Percentiles rank a stretch among this genome's conserved stretches.
These are phyloP conservation scores for Proales similis DNA, from an alignment of 1,140 invertebrate genomes.

Conservation along the genomic window DNA sequence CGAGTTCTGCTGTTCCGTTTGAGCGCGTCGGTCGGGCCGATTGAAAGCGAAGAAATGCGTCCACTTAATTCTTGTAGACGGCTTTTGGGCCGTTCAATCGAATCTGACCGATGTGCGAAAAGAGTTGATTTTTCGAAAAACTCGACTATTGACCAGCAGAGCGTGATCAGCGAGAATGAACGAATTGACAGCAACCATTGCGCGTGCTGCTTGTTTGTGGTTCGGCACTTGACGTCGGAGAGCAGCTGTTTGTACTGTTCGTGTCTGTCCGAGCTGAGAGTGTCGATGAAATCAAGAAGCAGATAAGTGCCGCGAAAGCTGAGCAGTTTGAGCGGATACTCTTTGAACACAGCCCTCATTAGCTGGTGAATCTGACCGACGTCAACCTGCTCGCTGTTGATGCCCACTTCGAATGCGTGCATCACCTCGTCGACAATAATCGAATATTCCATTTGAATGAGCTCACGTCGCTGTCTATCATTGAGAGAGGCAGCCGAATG, in stretches of 20 bases:
- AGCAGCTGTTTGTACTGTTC: slow-evolving; percentile 46
- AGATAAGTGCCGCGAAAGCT: slow-evolving; percentile 45
- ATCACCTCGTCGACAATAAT: slow-evolving; percentile 48
- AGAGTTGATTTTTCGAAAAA: slow-evolving; percentile 45
- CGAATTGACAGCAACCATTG: slow-evolving; percentile 49
- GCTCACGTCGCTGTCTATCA: slow-evolving; percentile 45
- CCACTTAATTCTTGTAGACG: too few species aligned
- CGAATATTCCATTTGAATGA: slow-evolving; percentile 48
- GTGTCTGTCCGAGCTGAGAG: slow-evolving; percentile 46
- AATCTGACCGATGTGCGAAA: neutral
- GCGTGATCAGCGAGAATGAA: slow-evolving; percentile 47
- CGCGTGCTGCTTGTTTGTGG: slow-evolving; percentile 48
- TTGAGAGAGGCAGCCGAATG: slow-evolving; percentile 42
- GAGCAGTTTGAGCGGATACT: slow-evolving; percentile 47
- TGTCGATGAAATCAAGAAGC: slow-evolving; percentile 50
- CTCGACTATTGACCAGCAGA: slow-evolving; percentile 48
- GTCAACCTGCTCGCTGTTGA: slow-evolving; percentile 43
- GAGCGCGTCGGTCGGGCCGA: too few species aligned
- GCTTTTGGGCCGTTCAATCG: slow-evolving; percentile 11
- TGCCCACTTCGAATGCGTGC: slow-evolving; percentile 48
- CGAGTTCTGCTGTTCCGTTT: too few species aligned
- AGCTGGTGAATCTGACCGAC: slow-evolving; percentile 44
- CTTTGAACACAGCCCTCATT: slow-evolving; percentile 46
- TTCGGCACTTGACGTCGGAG: slow-evolving; percentile 49
- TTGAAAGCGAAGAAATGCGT: too few species aligned